Evolutionary conservation across 1,140 invertebrate genomes (phyloP).

Genomic region (Ectropis grisescens): DNA sequence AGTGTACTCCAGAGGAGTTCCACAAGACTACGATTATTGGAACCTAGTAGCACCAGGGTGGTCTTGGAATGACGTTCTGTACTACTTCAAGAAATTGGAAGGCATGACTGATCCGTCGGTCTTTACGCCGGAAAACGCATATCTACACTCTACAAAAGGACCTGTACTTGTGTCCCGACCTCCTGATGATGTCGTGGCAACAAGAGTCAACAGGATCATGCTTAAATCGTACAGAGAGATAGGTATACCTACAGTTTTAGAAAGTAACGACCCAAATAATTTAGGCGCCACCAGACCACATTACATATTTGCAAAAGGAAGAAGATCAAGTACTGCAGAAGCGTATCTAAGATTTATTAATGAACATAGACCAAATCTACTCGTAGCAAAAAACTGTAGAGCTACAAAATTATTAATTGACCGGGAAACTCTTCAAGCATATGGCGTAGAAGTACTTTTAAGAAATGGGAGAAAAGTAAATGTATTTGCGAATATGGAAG

Average conservation of each 20-base stretch:
- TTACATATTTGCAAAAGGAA: constrained; percentile 74
- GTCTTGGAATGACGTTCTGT: constrained; percentile 79
- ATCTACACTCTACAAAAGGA: constrained; percentile 37
- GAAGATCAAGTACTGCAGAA: constrained; percentile 73
- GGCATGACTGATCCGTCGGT: constrained; percentile 36
- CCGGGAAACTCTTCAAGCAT: constrained; percentile 70
- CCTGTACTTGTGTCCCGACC: constrained; percentile 41
- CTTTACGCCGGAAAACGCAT: constrained; percentile 22
- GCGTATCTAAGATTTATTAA: constrained; percentile 70
- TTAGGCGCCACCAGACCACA: constrained; percentile 46
- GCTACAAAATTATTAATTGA: constrained; percentile 75
- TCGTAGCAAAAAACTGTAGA: constrained; percentile 35
- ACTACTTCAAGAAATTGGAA: constrained; percentile 54
- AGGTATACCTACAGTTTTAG: constrained; percentile 33
- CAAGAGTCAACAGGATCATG: constrained; percentile 23
- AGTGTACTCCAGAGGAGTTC: constrained; percentile 84
- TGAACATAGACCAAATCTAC: constrained; percentile 70
- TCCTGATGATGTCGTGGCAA: constrained; percentile 20
- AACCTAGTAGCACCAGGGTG: constrained; percentile 74
- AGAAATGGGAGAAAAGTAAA: constrained; percentile 54
- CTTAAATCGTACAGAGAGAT: constrained; percentile 39
- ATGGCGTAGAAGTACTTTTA: constrained; percentile 73
- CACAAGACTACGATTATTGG: constrained; percentile 84
- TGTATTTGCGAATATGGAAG: constrained; percentile 60
- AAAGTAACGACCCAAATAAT: constrained; percentile 39